Evolutionary conservation across 2,113 vertebrate genomes (phyloP).

Genomic region (Corythaixoides concolor): DNA sequence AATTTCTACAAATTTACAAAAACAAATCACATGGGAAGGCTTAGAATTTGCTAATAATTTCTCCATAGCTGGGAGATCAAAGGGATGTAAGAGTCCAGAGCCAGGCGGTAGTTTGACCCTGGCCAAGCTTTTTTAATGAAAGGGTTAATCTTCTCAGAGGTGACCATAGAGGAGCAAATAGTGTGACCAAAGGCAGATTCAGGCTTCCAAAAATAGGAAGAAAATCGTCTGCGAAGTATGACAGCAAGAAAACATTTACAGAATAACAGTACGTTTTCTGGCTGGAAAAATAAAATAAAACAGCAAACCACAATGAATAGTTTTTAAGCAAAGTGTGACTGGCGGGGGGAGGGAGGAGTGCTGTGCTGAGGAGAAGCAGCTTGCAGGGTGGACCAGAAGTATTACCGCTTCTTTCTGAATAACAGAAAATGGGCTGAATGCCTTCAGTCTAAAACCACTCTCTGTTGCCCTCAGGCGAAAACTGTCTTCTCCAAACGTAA

Average conservation of each 20-base stretch:
- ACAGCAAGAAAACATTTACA: constrained; percentile 87
- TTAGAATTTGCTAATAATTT: constrained; percentile 99
- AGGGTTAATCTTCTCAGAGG: constrained; percentile 99
- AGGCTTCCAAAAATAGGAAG: constrained; percentile 84
- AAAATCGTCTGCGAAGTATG: constrained; percentile 87
- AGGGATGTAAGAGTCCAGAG: constrained; percentile 84
- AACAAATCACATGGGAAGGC: constrained; percentile 99
- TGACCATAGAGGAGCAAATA: constrained; percentile 96
- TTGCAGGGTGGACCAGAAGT: constrained; percentile 40
- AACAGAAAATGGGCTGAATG: constrained; percentile 38
- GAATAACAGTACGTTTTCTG: constrained; percentile 80
- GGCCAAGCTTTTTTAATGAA: constrained; percentile 96
- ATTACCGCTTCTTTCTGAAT: constrained; percentile 20
- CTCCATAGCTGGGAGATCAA: constrained; percentile 99
- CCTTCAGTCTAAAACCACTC: background rate
- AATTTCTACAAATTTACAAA: constrained; percentile 99
- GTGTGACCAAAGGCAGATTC: constrained; percentile 99
- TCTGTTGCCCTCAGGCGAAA: constrained; percentile 38
- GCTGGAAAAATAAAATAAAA: constrained; percentile 68
- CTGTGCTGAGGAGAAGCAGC: background rate
- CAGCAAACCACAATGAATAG: constrained; percentile 57
- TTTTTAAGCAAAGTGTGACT: constrained; percentile 51
- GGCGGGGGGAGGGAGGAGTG: background rate
- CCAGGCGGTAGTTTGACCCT: constrained; percentile 94
- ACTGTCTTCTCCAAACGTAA: background rate